Evolutionary conservation across 2,797 vertebrate species (phyloP).

Genomic region (Rhabdophis nuchalis): DNA sequence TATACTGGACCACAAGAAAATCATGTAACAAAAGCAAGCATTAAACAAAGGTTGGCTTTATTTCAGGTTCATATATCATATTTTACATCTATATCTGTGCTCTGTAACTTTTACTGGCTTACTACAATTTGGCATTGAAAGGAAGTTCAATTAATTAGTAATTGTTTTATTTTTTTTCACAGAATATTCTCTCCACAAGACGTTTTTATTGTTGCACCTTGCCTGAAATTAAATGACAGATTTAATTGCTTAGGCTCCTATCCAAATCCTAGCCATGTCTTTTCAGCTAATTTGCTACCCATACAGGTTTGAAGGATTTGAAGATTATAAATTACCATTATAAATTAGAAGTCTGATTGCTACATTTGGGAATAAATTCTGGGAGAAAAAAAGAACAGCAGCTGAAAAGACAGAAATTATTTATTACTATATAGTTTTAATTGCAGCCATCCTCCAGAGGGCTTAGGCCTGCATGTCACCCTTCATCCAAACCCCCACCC

Average conservation of each 20-base stretch:
- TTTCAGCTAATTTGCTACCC: not conserved
- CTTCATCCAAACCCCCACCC: not conserved
- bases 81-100: not conserved
- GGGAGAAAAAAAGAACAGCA: not conserved
- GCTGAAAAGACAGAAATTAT: not conserved
- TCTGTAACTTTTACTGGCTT: not conserved
- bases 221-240: not conserved
- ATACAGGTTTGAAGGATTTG: not conserved
- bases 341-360: not conserved
- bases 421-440: constrained; percentile 1
- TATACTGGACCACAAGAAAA: constrained; percentile 35
- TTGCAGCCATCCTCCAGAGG: not conserved
- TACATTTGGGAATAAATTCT: constrained; percentile 1
- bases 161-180: not conserved
- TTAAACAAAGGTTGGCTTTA: not conserved
- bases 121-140: not conserved
- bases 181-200: not conserved
- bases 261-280: not conserved
- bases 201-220: constrained; percentile 4
- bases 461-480: not conserved
- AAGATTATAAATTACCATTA: constrained; percentile 2
- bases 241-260: not conserved
- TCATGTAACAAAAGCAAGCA: not conserved
- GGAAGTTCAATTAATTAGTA: constrained; percentile 23
- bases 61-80: constrained; percentile 2